These are phyloP conservation scores for Glaucidium brasilianum DNA, from an alignment of 2,113 vertebrate genomes.

Conservation along the genomic window DNA sequence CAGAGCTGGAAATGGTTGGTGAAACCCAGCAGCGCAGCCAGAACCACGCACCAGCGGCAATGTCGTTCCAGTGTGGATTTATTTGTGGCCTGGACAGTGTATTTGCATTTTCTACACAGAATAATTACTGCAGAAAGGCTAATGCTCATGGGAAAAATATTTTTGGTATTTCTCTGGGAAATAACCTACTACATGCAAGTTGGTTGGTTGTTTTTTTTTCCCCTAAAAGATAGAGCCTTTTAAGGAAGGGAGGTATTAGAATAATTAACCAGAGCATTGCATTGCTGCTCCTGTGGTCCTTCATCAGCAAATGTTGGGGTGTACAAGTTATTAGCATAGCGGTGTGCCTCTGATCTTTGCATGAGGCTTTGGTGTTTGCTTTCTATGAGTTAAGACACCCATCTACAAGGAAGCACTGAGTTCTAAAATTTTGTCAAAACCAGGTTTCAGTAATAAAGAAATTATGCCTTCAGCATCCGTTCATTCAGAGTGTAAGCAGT, in stretches of 20 bases:
- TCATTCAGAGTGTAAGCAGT: background rate
- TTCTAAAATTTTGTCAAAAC: background rate
- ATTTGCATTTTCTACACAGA: background rate
- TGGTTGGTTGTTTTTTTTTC: background rate
- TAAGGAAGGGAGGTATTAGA: background rate
- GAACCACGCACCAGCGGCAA: background rate
- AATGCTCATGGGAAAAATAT: background rate
- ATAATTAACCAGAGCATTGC: background rate
- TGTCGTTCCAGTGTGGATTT: background rate
- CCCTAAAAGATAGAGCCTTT: background rate
- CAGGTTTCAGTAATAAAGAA: background rate
- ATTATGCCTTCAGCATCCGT: background rate
- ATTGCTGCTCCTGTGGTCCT: background rate
- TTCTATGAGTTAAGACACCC: background rate
- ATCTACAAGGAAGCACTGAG: background rate
- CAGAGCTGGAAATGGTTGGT: background rate
- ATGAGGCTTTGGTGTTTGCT: background rate
- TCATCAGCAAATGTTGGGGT: background rate
- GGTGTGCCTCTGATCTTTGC: background rate
- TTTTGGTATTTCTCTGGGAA: background rate
- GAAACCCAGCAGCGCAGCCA: background rate
- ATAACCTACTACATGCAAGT: background rate
- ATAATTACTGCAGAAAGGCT: background rate
- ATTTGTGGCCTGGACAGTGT: background rate
- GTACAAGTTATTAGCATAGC: background rate